Base-by-base conservation (phyloP, 2,888 invertebrate species). In the Noctuana brunneofusca region DNA sequence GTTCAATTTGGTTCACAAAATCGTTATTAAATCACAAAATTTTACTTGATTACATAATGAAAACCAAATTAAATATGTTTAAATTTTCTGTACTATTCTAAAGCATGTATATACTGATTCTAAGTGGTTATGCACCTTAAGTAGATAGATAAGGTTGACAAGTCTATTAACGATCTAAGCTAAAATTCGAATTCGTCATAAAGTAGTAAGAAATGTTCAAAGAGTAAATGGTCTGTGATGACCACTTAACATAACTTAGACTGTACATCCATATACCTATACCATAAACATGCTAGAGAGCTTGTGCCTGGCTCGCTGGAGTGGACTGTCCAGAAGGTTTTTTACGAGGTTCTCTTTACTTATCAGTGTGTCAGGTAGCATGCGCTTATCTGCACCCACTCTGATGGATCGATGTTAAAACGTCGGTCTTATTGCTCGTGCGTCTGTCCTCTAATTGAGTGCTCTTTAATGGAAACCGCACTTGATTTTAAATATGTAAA, bases 321-420 rank as follows among this genome's bases (percentile, higher is more conserved):
- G 50, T 56, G 62, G 41, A 20, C 30, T 30, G 62, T 55, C 55
- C 55, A 41, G 22, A 20, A 20, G 46, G 49, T 49, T 62, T 60
- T 62, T 60, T 60, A 60, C 60, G 54, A 60, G 43, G 55, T 49
- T 76, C 78, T 79, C 80, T 84, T 84, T 83, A 81, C 83, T 82
- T 85, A 86, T 83, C 82, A 83, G 79, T 81, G 82, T 85, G 87
- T 85, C 87, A 84, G 84, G 82, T 78, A 81, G 60, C 79, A 79
- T 79, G 78, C 75, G 73, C 82, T 87, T 89, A 89, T 86, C 87
- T 78, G 76, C 69, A 69, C 68, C 74, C 80, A 74, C 75, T 69
- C 82, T 88, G 88, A 89, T 87, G 84, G 87, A 87, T 87, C 84
- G 86, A 80, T 83, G 81, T 81, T 84, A 80, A 83, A 80, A 80